phyloP scores from a whole-genome alignment of 2,113 vertebrate species.

The Tiliqua scincoides region DNA sequence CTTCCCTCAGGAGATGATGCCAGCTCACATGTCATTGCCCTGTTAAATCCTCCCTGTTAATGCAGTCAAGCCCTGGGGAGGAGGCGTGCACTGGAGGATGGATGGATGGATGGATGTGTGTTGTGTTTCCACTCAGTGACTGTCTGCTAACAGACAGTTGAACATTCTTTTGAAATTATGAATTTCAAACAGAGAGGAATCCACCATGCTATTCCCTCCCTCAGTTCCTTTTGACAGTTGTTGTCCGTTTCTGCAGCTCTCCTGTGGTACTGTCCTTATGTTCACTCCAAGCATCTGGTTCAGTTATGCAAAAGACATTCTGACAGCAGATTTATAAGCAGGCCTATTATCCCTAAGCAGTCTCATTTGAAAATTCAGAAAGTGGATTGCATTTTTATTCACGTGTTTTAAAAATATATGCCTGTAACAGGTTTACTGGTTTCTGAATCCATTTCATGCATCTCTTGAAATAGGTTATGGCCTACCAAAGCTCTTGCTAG shows the following conservation, averaged over 20 bases:
- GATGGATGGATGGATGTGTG: neutral
- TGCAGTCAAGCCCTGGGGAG: neutral
- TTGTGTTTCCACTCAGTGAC: rapidly evolving
- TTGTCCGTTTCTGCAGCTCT: neutral
- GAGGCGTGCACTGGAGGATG: neutral
- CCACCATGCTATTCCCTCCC: neutral
- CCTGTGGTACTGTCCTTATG: rapidly evolving
- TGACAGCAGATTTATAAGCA: neutral
- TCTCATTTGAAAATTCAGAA: conserved; percentile 18
- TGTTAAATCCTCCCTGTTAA: rapidly evolving
- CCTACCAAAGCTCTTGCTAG: neutral
- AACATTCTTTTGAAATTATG: neutral
- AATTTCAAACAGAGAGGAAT: neutral
- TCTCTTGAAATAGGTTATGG: neutral
- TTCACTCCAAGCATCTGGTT: rapidly evolving
- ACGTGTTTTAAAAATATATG: neutral
- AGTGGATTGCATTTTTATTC: neutral
- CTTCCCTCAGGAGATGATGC: rapidly evolving
- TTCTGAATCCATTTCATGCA: neutral
- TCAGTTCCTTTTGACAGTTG: neutral
- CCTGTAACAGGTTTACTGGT: neutral
- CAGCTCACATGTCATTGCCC: rapidly evolving
- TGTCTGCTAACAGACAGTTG: neutral
- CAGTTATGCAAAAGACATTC: neutral
- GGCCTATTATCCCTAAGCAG: neutral